These are phyloP conservation scores for Calephelis virginiensis DNA, from an alignment of 1,140 invertebrate genomes.

Conservation along the genomic window DNA sequence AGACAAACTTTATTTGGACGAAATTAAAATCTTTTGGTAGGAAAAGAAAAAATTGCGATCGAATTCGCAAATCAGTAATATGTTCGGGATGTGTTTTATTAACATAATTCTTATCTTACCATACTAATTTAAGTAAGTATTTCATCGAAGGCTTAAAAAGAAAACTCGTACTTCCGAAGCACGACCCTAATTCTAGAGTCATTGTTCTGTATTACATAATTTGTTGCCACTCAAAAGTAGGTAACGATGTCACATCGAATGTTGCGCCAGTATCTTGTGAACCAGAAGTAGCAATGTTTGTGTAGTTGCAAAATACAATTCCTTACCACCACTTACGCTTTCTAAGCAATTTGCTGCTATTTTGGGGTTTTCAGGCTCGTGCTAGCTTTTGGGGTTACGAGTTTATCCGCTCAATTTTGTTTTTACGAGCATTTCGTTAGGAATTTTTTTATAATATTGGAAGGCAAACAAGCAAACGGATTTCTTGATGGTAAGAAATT, in stretches of 20 bases:
- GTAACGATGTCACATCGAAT: constrained; percentile 74
- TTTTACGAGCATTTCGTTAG: not conserved
- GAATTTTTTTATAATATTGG: no score
- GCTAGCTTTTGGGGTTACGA: constrained; percentile 1
- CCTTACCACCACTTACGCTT: constrained; percentile 16
- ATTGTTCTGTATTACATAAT: constrained; percentile 71
- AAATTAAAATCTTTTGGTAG: no score
- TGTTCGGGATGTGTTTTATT: no score
- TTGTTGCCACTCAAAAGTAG: constrained; percentile 69
- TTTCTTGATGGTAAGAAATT: no score
- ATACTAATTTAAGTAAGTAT: not conserved
- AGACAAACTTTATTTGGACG: no score
- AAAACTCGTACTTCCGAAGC: constrained; percentile 66
- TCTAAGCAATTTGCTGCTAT: constrained; percentile 3
- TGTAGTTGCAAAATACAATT: constrained; percentile 39
- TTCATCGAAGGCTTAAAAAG: not conserved
- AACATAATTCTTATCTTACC: no score
- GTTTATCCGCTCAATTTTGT: not conserved
- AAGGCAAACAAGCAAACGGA: no score
- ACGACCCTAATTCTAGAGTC: constrained; percentile 67
- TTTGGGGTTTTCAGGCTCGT: constrained; percentile 18
- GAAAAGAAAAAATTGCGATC: no score
- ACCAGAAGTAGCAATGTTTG: constrained; percentile 41
- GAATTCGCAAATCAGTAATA: no score
- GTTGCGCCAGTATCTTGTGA: constrained; percentile 67